Evolutionary conservation across 2,797 vertebrate genomes (phyloP).

Genomic region (Scolopax rusticola): DNA sequence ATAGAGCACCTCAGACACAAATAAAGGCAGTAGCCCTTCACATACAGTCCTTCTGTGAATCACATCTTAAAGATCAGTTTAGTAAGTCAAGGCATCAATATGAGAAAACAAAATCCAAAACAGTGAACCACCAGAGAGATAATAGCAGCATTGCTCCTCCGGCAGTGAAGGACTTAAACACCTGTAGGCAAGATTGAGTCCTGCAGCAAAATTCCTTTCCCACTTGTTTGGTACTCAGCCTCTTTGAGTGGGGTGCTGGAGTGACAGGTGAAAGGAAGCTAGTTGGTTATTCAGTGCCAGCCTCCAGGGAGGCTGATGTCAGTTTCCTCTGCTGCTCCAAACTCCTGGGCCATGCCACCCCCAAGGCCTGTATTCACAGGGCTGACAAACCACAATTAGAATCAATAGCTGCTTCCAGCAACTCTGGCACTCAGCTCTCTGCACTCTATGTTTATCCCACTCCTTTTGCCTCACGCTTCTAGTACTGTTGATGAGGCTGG

Average conservation of each 20-base stretch:
- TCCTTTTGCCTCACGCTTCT: neutral
- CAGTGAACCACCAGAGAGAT: neutral
- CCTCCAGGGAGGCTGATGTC: neutral
- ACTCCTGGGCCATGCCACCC: neutral
- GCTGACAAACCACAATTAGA: neutral
- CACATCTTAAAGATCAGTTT: neutral
- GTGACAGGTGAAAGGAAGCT: neutral
- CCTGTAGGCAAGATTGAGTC: fast-evolving
- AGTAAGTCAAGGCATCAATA: neutral
- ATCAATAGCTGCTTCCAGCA: neutral
- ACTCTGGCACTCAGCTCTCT: neutral
- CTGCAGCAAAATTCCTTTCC: neutral
- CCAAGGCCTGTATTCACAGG: fast-evolving
- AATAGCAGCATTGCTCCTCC: neutral
- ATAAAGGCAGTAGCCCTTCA: neutral
- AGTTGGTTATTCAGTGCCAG: neutral
- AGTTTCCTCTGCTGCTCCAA: neutral
- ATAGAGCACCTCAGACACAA: neutral
- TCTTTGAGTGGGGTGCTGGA: fast-evolving
- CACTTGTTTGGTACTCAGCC: neutral
- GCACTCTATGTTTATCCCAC: neutral
- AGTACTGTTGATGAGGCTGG: neutral
- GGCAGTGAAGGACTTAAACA: neutral
- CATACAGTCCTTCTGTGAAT: neutral
- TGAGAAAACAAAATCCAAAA: neutral